A percentile compares a stretch with the other conserved stretches of the same genome.
Conservation (phyloP, 1,140 invertebrate genomes). For the Amphibalanus amphitrite region DNA sequence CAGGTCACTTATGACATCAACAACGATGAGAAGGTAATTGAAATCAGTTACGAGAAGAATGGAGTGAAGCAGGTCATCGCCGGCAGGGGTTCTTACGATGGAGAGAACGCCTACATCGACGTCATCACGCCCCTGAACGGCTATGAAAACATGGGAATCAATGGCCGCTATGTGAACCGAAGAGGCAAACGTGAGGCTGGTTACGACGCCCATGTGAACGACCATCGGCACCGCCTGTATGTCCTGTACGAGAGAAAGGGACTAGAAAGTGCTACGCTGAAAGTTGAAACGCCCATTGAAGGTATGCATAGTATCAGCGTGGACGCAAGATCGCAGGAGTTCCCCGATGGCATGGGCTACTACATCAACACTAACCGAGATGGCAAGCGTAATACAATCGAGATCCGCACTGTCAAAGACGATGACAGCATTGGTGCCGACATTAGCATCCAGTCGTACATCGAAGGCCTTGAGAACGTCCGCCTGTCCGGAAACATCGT, state of each 20-base stretch:
- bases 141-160: neutral
- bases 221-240: neutral
- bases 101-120: neutral
- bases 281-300: neutral
- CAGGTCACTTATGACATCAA: neutral
- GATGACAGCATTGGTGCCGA: neutral
- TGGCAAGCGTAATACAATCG: neutral
- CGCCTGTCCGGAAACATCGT: neutral
- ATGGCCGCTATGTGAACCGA: neutral
- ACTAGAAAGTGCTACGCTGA: neutral
- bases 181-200: neutral
- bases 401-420: neutral
- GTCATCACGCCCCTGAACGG: neutral
- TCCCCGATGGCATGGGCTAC: neutral
- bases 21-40: neutral
- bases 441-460: neutral
- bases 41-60: neutral
- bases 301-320: neutral
- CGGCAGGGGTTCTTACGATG: neutral
- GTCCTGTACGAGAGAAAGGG: neutral
- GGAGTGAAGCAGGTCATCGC: neutral
- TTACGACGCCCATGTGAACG: constrained; percentile 2
- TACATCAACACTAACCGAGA: neutral
- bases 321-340: neutral
- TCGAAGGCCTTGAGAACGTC: neutral